Evolutionary conservation across 2,888 invertebrate species (phyloP).

Genomic region (Pheosia gnoma): DNA sequence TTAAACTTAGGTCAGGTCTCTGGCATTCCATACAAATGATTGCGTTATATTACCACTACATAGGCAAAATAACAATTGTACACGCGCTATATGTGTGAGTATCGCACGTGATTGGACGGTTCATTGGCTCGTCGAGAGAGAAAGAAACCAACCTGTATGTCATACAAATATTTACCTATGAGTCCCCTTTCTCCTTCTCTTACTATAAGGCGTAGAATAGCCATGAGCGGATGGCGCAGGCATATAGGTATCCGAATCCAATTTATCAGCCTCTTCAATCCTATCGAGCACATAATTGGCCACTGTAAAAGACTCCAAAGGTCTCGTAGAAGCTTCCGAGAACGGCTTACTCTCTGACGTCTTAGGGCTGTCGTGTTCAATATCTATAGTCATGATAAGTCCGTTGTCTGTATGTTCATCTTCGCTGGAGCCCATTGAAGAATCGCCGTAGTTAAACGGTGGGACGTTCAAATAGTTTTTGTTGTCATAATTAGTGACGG

Average conservation of each 20-base stretch:
- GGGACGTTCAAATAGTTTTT: slow-evolving; percentile 37
- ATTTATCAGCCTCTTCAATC: slow-evolving; percentile 59
- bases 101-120: no score
- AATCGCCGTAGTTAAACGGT: slow-evolving; percentile 43
- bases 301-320: slow-evolving; percentile 50
- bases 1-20: no score
- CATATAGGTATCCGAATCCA: slow-evolving; percentile 48
- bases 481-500: slow-evolving; percentile 48
- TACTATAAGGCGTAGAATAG: slow-evolving; percentile 65
- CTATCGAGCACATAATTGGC: slow-evolving; percentile 49
- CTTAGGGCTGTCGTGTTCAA: slow-evolving; percentile 53
- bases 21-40: no score
- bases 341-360: slow-evolving; percentile 52
- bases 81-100: no score
- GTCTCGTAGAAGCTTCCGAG: slow-evolving; percentile 62
- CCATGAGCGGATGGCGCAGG: slow-evolving; percentile 47
- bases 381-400: slow-evolving; percentile 71
- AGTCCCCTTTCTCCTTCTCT: slow-evolving; percentile 56
- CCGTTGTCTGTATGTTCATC: slow-evolving; percentile 64
- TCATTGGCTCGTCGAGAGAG: no score
- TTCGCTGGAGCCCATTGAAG: slow-evolving; percentile 68
- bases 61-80: no score
- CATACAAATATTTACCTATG: slow-evolving; percentile 55
- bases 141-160: neutral
- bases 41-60: no score